Percentiles rank a stretch among this genome's conserved stretches.
Conservation (phyloP, 2,888 invertebrate species). For the Notodonta dromedarius region DNA sequence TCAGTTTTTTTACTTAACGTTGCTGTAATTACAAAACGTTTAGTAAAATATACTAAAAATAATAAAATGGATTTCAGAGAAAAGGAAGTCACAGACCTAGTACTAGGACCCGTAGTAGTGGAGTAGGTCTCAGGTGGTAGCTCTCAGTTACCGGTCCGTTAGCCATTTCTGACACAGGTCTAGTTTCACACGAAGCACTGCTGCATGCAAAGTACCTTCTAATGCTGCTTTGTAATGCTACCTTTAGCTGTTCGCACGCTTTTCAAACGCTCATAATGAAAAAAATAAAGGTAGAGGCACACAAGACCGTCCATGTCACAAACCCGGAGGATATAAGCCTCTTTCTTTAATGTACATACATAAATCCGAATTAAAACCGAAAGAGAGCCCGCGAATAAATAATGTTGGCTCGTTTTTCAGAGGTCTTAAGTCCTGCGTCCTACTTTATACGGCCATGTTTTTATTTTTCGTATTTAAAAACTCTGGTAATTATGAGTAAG, state of each 20-base stretch:
- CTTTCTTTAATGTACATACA: slow-evolving; percentile 76
- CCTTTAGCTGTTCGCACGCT: slow-evolving; percentile 6
- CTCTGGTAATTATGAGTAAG: slow-evolving; percentile 74
- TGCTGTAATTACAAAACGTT: no score
- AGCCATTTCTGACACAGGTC: not conserved
- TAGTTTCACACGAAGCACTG: not conserved
- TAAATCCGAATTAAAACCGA: slow-evolving; percentile 81
- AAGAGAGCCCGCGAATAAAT: slow-evolving; percentile 74
- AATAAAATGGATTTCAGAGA: no score
- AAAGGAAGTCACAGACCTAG: not conserved
- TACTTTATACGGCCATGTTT: slow-evolving; percentile 70
- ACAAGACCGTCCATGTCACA: slow-evolving; percentile 53
- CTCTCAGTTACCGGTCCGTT: not conserved
- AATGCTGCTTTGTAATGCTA: slow-evolving; percentile 4
- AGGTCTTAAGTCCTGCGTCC: slow-evolving; percentile 72
- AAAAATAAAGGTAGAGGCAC: slow-evolving; percentile 21
- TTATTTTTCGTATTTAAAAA: slow-evolving; percentile 72
- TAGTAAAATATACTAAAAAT: no score
- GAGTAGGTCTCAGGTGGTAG: not conserved
- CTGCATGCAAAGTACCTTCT: no score
- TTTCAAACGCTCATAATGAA: slow-evolving; percentile 8
- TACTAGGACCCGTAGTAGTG: not conserved
- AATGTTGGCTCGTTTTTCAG: slow-evolving; percentile 76
- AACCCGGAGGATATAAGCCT: slow-evolving; percentile 58
- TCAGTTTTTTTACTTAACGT: no score